A percentile compares a stretch with the other conserved stretches of the same genome.
phyloP scores from a whole-genome alignment of 2,888 invertebrate species.

The Artemia sinica region DNA sequence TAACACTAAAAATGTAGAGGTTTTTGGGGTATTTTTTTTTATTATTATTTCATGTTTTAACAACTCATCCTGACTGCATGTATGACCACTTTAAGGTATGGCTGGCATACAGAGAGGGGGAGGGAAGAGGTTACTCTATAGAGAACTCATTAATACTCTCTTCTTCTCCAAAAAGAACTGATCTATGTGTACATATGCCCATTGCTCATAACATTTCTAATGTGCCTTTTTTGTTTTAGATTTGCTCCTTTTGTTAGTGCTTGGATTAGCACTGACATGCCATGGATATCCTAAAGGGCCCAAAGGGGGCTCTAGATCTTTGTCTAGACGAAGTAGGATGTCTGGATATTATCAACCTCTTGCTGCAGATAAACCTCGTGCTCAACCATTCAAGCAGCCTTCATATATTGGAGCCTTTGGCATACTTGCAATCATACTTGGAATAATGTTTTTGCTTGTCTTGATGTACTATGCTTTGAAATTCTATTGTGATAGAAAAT shows the following conservation, averaged over 20 bases:
- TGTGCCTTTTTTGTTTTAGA: too few relatives aligned
- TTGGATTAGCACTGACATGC: not conserved
- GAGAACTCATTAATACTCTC: too few relatives aligned
- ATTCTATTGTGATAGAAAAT: constrained; percentile 3
- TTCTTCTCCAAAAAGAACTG: too few relatives aligned
- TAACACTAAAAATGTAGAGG: too few relatives aligned
- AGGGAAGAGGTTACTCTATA: too few relatives aligned
- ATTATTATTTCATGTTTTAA: too few relatives aligned
- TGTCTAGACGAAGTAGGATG: not conserved
- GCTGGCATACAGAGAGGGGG: too few relatives aligned
- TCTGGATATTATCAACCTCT: constrained; percentile 6
- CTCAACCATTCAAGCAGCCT: not conserved
- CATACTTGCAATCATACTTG: constrained; percentile 39
- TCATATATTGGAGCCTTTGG: constrained; percentile 39
- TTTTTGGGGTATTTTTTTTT: too few relatives aligned
- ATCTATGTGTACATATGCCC: too few relatives aligned
- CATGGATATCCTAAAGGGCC: not conserved
- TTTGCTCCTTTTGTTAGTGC: not conserved
- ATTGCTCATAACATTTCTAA: too few relatives aligned
- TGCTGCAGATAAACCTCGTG: not conserved
- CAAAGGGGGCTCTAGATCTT: not conserved
- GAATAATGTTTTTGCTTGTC: constrained; percentile 33
- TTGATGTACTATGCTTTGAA: constrained; percentile 12
- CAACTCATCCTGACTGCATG: too few relatives aligned
- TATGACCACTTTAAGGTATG: too few relatives aligned